Evolutionary conservation across 2,888 invertebrate species (phyloP), one percentile per base, ranked within the genome.

Genomic region (Cryptocephalus moraei): DNA sequence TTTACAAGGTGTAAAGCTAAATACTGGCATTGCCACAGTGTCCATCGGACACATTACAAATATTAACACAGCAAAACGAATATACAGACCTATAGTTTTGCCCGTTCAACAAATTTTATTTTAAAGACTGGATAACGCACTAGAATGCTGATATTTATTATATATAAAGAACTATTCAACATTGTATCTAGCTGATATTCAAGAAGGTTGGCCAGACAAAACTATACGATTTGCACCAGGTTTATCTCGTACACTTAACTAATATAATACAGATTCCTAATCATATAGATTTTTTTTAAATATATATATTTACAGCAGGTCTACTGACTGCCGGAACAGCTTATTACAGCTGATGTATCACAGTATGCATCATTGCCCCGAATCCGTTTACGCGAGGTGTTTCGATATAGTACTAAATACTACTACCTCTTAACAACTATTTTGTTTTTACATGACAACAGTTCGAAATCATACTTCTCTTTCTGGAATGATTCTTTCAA

Each of bases 291-390:
- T 46, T 50, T 42, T 42, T 40, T 32, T 41, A 38, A 39, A 44
- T 33, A 22, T 57, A 48, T 48, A 58, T 34, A 33, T 36, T 11
- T 63, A 64, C 59, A 62, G 63, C 61, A 58, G 60, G 57, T 56
- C 57, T 61, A 59, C 12, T 61, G 62, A 64, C 66, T 62, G 63
- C 63, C 60, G 55, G 55, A 61, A 65, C 66, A 66, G 66, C 66
- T 62, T 52, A 59, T 62, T 64, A 68, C 67, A 65, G 68, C 69
- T 69, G 68, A 60, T 69, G 67, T 71, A 71, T 71, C 71, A 71
- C 71, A 71, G 71, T 67, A 68, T 68, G 67, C 68, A 52, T 54
- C 54, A 72, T 71, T 72, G 71, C 71, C 70, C 70, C 72, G 65
- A 68, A 13, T 70, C 70, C 63, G 56, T 57, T 52, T 54, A 33